phyloP scores from a whole-genome alignment of 2,113 vertebrate species.

The Pluvianellus socialis region DNA sequence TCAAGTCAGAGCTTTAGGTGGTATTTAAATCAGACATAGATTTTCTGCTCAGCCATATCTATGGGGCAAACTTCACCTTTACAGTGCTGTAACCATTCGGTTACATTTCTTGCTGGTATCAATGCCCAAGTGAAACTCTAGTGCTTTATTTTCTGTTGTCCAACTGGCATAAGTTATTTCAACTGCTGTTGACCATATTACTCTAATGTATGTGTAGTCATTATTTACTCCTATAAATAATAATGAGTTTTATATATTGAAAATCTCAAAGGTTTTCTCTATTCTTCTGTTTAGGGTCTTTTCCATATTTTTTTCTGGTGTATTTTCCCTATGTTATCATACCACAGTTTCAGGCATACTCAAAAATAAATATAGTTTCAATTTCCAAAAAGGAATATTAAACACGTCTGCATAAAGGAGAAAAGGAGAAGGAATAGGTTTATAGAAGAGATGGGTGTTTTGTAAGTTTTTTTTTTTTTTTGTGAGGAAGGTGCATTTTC shows the following conservation, averaged over 20 bases:
- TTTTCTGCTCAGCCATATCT: background rate
- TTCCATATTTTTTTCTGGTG: background rate
- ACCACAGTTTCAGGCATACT: background rate
- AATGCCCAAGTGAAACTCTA: background rate
- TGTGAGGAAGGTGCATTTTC: background rate
- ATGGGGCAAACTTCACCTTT: background rate
- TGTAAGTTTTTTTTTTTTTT: background rate
- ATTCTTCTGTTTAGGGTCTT: background rate
- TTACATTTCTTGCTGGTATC: background rate
- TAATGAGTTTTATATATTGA: background rate
- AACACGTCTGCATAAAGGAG: background rate
- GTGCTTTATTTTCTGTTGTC: background rate
- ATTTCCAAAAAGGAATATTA: background rate
- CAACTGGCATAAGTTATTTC: background rate
- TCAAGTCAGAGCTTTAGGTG: background rate
- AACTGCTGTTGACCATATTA: background rate
- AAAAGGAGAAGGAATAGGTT: background rate
- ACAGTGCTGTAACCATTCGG: background rate
- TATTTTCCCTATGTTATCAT: background rate
- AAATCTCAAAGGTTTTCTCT: background rate
- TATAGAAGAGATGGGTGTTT: background rate
- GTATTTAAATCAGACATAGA: background rate
- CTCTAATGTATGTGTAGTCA: background rate
- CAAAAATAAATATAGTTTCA: background rate
- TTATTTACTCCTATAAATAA: constrained; percentile 25